Percentiles rank a stretch among this genome's conserved stretches.
Conservation (phyloP, 2,797 vertebrate species). For the Natrix natrix region DNA sequence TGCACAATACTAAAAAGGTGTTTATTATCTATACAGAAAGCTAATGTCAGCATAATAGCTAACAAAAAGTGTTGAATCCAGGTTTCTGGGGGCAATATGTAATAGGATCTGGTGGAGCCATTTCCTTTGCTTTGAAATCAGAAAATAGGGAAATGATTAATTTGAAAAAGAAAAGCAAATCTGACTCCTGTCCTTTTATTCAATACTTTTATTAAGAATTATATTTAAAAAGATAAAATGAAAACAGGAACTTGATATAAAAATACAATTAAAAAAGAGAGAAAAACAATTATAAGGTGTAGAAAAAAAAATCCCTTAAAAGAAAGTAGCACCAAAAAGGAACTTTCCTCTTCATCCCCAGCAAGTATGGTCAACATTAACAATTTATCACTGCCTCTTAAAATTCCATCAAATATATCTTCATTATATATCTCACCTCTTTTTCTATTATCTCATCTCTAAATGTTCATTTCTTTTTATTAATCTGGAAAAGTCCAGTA, state of each 20-base stretch:
- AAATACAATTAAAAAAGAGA: neutral
- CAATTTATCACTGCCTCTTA: neutral
- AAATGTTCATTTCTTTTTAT: neutral
- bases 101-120: neutral
- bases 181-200: neutral
- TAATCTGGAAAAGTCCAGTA: neutral
- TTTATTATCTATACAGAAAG: neutral
- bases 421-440: neutral
- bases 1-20: neutral
- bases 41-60: neutral
- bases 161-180: neutral
- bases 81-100: neutral
- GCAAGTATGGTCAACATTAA: neutral
- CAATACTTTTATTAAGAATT: neutral
- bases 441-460: neutral
- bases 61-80: neutral
- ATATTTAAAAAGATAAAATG: neutral
- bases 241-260: neutral
- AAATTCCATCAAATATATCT: neutral
- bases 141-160: neutral
- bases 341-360: neutral
- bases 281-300: neutral
- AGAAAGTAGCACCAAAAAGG: neutral
- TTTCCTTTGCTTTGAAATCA: neutral
- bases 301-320: neutral